phyloP scores from a whole-genome alignment of 2,797 vertebrate species.

The Monodelphis domestica region DNA sequence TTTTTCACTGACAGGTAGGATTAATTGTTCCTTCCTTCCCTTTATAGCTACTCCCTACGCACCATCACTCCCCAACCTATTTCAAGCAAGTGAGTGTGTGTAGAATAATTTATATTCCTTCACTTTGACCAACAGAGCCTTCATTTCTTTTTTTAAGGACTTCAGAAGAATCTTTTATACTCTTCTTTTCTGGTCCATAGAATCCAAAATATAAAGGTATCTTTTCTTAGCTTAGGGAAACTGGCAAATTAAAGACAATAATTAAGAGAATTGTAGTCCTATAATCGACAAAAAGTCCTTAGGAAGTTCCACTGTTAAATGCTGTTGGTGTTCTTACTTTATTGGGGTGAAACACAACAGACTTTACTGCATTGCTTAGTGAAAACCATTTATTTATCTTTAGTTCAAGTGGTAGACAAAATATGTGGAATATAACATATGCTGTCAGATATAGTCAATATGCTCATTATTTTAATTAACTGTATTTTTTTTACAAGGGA shows the following conservation, averaged over 20 bases:
- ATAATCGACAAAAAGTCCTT: constrained; percentile 3
- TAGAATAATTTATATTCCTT: constrained; percentile 87
- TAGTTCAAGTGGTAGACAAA: background rate
- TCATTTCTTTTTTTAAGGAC: constrained; percentile 85
- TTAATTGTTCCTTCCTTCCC: constrained; percentile 86
- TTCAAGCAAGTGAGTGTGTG: constrained; percentile 74
- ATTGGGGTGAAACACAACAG: background rate
- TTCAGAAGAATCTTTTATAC: background rate
- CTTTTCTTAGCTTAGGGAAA: constrained; percentile 14
- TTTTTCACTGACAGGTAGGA: constrained; percentile 80
- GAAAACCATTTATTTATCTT: background rate
- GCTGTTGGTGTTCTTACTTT: background rate
- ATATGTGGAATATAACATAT: background rate
- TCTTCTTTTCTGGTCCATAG: constrained; percentile 19
- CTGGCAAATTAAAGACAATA: constrained; percentile 40
- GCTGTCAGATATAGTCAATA: background rate
- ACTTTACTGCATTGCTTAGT: background rate
- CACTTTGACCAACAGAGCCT: constrained; percentile 81
- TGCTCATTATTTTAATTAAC: background rate
- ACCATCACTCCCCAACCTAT: background rate
- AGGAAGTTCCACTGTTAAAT: background rate
- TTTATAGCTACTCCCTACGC: background rate
- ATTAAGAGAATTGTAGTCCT: constrained; percentile 50
- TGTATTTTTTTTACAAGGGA: background rate
- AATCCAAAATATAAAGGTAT: constrained; percentile 55